These are phyloP conservation scores for Bombus huntii DNA, from an alignment of 1,140 invertebrate genomes.

Conservation along the genomic window DNA sequence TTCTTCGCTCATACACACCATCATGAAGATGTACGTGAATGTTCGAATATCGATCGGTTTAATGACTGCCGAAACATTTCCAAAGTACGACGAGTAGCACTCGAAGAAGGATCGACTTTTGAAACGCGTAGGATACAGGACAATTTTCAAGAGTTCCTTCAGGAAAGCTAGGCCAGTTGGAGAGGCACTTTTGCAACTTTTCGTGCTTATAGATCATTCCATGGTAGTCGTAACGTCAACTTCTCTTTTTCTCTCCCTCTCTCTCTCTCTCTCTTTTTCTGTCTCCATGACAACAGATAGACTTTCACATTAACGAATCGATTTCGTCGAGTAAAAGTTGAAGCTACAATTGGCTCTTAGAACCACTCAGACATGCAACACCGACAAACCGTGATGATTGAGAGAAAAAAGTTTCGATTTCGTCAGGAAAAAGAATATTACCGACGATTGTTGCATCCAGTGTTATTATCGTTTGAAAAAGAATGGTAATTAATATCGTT, in stretches of 20 bases:
- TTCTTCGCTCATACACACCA: accelerated
- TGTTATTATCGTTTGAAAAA: constrained; percentile 4
- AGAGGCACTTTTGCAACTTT: constrained; percentile 36
- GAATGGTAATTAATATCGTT: constrained; percentile 7
- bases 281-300: background rate
- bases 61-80: constrained; percentile 31
- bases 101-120: constrained; percentile 25
- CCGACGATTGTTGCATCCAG: background rate
- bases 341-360: background rate
- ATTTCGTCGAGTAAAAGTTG: background rate
- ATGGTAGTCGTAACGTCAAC: background rate
- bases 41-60: constrained; percentile 28
- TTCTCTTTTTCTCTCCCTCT: too few relatives aligned
- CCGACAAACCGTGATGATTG: background rate
- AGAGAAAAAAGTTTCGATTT: background rate
- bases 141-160: constrained; percentile 32
- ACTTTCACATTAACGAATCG: constrained; percentile 22
- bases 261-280: too few relatives aligned
- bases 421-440: background rate
- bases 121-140: constrained; percentile 15
- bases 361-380: background rate
- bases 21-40: background rate
- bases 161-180: background rate
- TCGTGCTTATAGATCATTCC: constrained; percentile 33
- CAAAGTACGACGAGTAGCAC: constrained; percentile 8